Base-by-base conservation (phyloP, 37 sponge, comb jelly and placozoan species). In the Petrosia ficiformis region DNA sequence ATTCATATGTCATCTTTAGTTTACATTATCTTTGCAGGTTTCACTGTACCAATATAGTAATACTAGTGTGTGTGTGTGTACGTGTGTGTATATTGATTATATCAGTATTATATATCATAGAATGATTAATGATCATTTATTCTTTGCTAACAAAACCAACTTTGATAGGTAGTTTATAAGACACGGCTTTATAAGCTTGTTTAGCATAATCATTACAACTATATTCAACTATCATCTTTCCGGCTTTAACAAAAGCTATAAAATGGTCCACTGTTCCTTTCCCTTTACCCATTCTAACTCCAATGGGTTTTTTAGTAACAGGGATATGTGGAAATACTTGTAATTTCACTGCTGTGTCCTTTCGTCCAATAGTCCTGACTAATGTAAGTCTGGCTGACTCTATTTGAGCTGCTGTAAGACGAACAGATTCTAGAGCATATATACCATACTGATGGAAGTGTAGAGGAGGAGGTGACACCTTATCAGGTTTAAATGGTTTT, bases 211-310 rank as follows among this genome's bases (percentile, higher is more conserved):
- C n/a, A 25, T 41, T 66, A 39, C 85, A 80, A 57, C 80, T 80
- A 72, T 44, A 89, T 72, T 91, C 89, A 43, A 84, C 84, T 22
- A 95, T 34, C 40, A 88, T 44, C 19, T 52, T 65, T 30, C 95
- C 95, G 14, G 89, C 72, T 38, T 61, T 80, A 42, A 95, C 92
- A 58, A 80, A 42, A 42, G 82, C 80, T 16, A 91, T 77, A 60
- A 75, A 87, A 59, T 84, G 82, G 35, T 87, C 86, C 32, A 95
- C 89, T 24, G 59, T 39, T n/a, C 95, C 95, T 73, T 95, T 95
- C n/a, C 95, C 95, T 34, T 88, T 91, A 6, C 95, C 95, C 95
- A 95, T 95, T n/a, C 95, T 77, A 33, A 74, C 72, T 35, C 80
- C 95, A 21, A 88, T 63, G 0, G 88, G 80, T 59, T 95, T 95